These are phyloP conservation scores for Drosophila melanosoma DNA, from an alignment of 2,888 invertebrate genomes.

Conservation along the genomic window DNA sequence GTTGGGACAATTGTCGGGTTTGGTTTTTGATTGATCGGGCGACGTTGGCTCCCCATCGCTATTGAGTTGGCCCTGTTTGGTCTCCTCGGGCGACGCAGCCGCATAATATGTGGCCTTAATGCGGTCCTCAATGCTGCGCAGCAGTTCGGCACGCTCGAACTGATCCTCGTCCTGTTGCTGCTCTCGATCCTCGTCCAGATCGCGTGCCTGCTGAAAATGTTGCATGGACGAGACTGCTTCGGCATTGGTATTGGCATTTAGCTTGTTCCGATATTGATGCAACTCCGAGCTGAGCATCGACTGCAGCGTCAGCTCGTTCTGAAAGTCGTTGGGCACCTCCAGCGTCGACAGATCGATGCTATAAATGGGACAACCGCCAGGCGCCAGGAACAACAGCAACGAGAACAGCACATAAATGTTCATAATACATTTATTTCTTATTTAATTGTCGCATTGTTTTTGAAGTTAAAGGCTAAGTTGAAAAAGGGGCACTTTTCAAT, in stretches of 20 bases:
- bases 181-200: neutral
- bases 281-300: conserved; percentile 73
- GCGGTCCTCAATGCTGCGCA: conserved; percentile 47
- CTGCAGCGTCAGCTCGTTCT: conserved; percentile 73
- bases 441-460: conserved; percentile 50
- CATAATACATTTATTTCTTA: conserved; percentile 66
- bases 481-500: neutral
- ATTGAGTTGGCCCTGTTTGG: neutral
- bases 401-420: conserved; percentile 71
- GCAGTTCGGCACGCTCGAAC: conserved; percentile 14
- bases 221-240: conserved; percentile 11
- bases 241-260: conserved; percentile 37
- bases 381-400: conserved; percentile 70
- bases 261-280: conserved; percentile 54
- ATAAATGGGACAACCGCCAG: conserved; percentile 76
- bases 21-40: neutral
- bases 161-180: conserved; percentile 15
- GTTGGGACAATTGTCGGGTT: conserved; percentile 4
- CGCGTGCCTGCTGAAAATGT: conserved; percentile 15
- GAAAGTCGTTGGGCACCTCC: conserved; percentile 73
- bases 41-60: neutral
- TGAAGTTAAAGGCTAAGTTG: conserved; percentile 42
- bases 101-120: conserved; percentile 39
- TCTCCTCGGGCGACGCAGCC: conserved; percentile 26
- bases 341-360: conserved; percentile 76